Evolutionary conservation across 2,797 vertebrate species (phyloP).

Genomic region (Mallotus villosus): DNA sequence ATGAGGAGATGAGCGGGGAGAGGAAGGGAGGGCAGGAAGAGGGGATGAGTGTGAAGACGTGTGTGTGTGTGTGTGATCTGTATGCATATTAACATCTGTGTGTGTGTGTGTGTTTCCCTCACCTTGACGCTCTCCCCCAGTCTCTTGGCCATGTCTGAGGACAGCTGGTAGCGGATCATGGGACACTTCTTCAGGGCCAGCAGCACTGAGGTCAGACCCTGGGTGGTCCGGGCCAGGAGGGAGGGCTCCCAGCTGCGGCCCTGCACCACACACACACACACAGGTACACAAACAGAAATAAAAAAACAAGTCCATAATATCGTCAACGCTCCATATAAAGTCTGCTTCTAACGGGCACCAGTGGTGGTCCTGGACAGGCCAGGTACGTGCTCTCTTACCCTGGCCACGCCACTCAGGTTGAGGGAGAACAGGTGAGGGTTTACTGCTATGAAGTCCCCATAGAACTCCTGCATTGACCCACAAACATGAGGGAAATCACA

Average conservation of each 20-base stretch:
- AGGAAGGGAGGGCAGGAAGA: not conserved
- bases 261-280: slow-evolving; percentile 57
- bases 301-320: not conserved
- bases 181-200: slow-evolving; percentile 97
- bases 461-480: slow-evolving; percentile 86
- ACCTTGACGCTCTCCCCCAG: slow-evolving; percentile 94
- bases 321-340: too few relatives aligned
- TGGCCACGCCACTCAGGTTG: slow-evolving; percentile 87
- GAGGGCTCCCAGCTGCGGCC: slow-evolving; percentile 87
- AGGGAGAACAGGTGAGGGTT: slow-evolving; percentile 96
- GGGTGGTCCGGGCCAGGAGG: slow-evolving; percentile 85
- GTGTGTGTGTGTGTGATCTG: not conserved
- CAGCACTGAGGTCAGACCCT: slow-evolving; percentile 91
- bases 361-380: too few relatives aligned
- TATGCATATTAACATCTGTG: too few relatives aligned
- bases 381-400: slow-evolving; percentile 70
- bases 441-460: slow-evolving; percentile 95
- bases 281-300: not conserved
- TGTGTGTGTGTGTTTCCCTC: not conserved
- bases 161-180: slow-evolving; percentile 95
- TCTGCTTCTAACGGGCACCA: too few relatives aligned
- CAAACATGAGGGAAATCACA: not conserved
- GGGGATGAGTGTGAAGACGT: too few relatives aligned
- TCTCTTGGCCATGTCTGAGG: slow-evolving; percentile 88
- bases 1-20: slow-evolving; percentile 13